phyloP scores from a whole-genome alignment of 1,140 invertebrate genomes.

The Melanaphis sacchari region DNA sequence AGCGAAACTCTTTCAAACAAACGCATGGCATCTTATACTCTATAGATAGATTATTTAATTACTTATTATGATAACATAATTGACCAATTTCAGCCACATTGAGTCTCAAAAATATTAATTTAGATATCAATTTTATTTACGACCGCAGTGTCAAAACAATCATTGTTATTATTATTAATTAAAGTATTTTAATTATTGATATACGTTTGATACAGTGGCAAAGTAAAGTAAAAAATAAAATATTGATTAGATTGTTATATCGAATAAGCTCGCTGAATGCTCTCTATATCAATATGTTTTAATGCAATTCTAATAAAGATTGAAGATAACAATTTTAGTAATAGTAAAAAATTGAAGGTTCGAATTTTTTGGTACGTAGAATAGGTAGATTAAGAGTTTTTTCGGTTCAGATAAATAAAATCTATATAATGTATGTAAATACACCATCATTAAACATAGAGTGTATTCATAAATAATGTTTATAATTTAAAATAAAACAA shows the following conservation, averaged over 20 bases:
- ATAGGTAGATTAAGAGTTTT: neutral
- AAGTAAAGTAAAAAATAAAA: neutral
- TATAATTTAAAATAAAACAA: neutral
- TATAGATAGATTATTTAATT: neutral
- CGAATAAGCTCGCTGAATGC: no score
- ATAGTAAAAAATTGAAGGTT: neutral
- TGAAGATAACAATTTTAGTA: neutral
- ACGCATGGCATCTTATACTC: neutral
- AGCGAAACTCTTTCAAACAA: neutral
- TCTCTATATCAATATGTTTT: no score
- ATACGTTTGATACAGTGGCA: neutral
- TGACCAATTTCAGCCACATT: neutral
- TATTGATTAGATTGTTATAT: neutral
- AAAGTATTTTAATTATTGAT: neutral
- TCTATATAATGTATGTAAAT: neutral
- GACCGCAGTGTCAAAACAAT: neutral
- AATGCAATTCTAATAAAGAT: neutral
- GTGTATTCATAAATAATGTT: neutral
- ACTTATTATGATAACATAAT: neutral
- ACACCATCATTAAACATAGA: neutral
- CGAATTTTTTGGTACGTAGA: neutral
- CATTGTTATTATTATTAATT: neutral
- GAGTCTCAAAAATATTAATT: neutral
- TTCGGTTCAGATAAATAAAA: neutral
- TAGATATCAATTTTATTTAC: neutral